These are phyloP conservation scores for Echiichthys vipera DNA, from an alignment of 2,797 vertebrate species.

Conservation along the genomic window DNA sequence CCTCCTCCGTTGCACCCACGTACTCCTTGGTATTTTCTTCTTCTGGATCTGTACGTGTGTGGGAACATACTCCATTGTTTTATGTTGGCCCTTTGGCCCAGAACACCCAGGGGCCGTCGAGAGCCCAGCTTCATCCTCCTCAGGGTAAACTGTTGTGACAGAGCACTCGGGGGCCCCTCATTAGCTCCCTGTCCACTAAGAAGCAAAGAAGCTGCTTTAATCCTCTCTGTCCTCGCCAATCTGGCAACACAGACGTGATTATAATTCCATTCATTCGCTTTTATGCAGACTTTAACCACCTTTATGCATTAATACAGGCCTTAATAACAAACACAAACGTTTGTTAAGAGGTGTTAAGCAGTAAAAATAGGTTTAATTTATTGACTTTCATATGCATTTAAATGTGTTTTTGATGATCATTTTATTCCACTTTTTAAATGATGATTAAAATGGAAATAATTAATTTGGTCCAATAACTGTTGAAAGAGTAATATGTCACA, in stretches of 20 bases:
- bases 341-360: constrained; percentile 20
- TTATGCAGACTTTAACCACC: constrained; percentile 35
- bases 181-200: constrained; percentile 93
- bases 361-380: not conserved
- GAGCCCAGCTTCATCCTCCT: constrained; percentile 71
- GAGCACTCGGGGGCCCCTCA: constrained; percentile 89
- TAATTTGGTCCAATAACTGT: not conserved
- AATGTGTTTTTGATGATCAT: not conserved
- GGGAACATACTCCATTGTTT: constrained; percentile 72
- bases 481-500: not conserved
- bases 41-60: constrained; percentile 57
- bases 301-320: constrained; percentile 16
- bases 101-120: constrained; percentile 71
- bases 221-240: constrained; percentile 92
- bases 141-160: constrained; percentile 93
- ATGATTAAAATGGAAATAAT: not conserved
- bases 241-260: constrained; percentile 84
- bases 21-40: constrained; percentile 13
- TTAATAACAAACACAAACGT: not conserved
- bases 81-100: constrained; percentile 61
- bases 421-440: not conserved
- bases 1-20: not conserved
- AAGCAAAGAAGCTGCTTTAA: constrained; percentile 90
- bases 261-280: constrained; percentile 71
- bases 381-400: no score